Percentiles rank a stretch among this genome's conserved stretches.
phyloP scores from a whole-genome alignment of 2,888 invertebrate species.

The Leucophenga montana region DNA sequence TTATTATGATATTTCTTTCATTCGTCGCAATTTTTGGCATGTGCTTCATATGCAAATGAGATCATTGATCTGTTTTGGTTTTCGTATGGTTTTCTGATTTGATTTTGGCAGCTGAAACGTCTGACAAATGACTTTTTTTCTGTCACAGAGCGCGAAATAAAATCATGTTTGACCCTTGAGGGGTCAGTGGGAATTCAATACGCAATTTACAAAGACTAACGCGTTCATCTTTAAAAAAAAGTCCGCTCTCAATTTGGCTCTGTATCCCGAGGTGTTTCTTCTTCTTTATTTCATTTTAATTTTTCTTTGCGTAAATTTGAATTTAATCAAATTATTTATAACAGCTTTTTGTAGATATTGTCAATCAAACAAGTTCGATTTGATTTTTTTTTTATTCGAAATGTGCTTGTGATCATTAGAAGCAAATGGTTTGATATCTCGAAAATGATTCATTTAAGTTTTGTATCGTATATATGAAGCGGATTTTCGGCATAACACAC shows the following conservation, averaged over 20 bases:
- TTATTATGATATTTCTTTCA: constrained; percentile 44
- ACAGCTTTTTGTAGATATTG: constrained; percentile 8
- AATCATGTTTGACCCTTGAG: constrained; percentile 63
- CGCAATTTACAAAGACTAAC: background rate
- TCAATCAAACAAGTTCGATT: constrained; percentile 4
- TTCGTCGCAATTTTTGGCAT: constrained; percentile 28
- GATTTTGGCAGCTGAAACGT: background rate
- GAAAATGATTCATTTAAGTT: no score
- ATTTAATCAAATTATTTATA: constrained; percentile 65
- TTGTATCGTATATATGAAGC: no score
- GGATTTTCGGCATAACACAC: no score
- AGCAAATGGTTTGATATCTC: no score
- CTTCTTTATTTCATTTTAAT: constrained; percentile 32
- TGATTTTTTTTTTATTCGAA: no score
- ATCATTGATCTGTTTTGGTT: constrained; percentile 67
- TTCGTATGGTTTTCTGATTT: constrained; percentile 33
- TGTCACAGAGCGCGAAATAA: constrained; percentile 38
- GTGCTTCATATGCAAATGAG: constrained; percentile 61
- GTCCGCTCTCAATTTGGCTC: background rate
- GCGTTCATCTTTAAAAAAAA: background rate
- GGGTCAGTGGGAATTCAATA: constrained; percentile 38
- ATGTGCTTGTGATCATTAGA: no score
- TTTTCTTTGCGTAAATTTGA: constrained; percentile 56
- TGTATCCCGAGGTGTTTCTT: constrained; percentile 2
- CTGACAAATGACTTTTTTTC: constrained; percentile 28